phyloP scores from a whole-genome alignment of 1,140 invertebrate species.

The Drosophila guanche region DNA sequence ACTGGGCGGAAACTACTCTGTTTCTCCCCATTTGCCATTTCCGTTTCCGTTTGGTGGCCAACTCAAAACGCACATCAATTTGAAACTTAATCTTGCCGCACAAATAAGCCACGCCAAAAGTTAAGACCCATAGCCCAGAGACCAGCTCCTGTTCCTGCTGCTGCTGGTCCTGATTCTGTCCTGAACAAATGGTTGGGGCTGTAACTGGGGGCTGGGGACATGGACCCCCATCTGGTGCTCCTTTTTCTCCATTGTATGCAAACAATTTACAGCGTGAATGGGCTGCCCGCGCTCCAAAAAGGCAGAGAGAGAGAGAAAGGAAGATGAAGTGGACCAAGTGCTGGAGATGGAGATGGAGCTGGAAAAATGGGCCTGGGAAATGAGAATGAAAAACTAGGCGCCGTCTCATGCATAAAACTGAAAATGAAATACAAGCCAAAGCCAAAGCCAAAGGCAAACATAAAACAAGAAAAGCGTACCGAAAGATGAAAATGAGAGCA shows the following conservation, averaged over 20 bases:
- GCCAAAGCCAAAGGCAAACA: slow-evolving; percentile 1
- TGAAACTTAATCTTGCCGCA: slow-evolving; percentile 79
- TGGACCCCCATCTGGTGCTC: background rate
- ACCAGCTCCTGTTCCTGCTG: background rate
- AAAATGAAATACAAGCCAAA: slow-evolving; percentile 72
- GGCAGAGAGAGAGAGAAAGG: slow-evolving; percentile 36
- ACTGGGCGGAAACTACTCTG: slow-evolving; percentile 11
- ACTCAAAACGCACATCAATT: slow-evolving; percentile 75
- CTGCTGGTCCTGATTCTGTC: background rate
- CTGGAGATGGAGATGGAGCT: background rate
- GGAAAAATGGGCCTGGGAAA: slow-evolving; percentile 20
- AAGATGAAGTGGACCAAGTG: slow-evolving; percentile 17
- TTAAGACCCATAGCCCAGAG: slow-evolving; percentile 59
- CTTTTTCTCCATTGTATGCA: slow-evolving; percentile 65
- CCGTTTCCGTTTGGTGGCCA: slow-evolving; percentile 14
- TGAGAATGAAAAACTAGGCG: slow-evolving; percentile 66
- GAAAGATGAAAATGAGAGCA: slow-evolving; percentile 32
- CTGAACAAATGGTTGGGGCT: slow-evolving; percentile 55
- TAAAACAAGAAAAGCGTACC: slow-evolving; percentile 5
- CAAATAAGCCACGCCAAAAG: slow-evolving; percentile 78
- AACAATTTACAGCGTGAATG: slow-evolving; percentile 77
- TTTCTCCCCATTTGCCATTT: slow-evolving; percentile 8
- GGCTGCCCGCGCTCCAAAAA: slow-evolving; percentile 19
- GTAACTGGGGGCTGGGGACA: slow-evolving; percentile 18
- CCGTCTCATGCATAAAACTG: slow-evolving; percentile 74